Base-by-base conservation (phyloP, 2,797 vertebrate species). In the Ara ararauna region DNA sequence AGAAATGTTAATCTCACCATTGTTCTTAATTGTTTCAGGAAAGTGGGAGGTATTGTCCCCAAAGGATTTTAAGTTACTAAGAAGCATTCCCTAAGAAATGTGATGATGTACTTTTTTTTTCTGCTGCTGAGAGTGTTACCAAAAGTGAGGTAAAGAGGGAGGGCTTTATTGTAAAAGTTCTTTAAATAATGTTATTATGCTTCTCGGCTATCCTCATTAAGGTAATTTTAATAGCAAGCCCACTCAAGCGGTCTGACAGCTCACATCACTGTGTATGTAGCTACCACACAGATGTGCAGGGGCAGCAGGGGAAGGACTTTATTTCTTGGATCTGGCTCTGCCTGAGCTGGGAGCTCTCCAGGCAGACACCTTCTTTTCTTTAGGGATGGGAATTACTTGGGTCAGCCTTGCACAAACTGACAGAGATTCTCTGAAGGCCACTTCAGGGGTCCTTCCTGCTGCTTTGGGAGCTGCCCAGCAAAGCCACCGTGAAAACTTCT, bases 11-110 rank as follows among this genome's bases (percentile, higher is more conserved):
- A 97, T 96, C 95, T 94, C 85, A 65, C 92, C 95, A 89, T 96
- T 97, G 96, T 96, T 96, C 93, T 94, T 92, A 95, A 85, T 93
- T 93, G 79, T 94, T 42, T 86, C 42, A 71, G 71, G 91, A 76
- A 93, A 89, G 93, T 18, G 85, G 82, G 94, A 92, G 74, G 60
- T 89, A 89, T 90, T 96, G 85, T 89, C 90, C 94, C 93, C 91
- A 95, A 94, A 96, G 81, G 83, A 97, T 97, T 98, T 96, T 95
- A 97, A 96, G 91, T 97, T 77, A 56, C 78, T 78, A 53, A 61
- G 66, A 65, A 40, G n/a, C 89, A 76, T 96, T 87, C 47, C 11
- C 75, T 89, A 92, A 97, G 97, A 97, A 97, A 97, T 91, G 92
- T 81, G 87, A 92, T 87, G n/a, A 45, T 62, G 62, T 75, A 78